Conservation (phyloP, 2,113 vertebrate genomes). For the Ceratotherium simum region DNA sequence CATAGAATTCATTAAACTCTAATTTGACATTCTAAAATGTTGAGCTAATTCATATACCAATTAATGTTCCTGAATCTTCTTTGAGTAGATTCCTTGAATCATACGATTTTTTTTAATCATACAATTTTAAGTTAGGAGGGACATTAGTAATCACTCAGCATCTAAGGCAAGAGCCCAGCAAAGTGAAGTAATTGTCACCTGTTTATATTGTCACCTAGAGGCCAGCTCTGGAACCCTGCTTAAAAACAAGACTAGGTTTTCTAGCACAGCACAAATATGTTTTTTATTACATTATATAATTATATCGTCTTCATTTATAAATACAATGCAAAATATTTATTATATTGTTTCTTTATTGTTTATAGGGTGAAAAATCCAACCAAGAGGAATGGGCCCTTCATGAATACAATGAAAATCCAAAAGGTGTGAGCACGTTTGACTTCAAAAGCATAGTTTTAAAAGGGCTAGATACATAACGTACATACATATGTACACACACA, state of each 20-base stretch:
- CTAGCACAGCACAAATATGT: background rate
- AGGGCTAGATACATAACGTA: background rate
- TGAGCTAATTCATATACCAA: background rate
- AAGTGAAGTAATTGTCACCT: constrained; percentile 31
- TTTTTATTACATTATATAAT: constrained; percentile 61
- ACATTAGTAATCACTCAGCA: background rate
- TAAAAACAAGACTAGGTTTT: constrained; percentile 48
- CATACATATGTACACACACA: background rate
- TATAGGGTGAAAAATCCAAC: constrained; percentile 75
- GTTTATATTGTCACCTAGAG: constrained; percentile 22
- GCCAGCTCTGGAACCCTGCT: background rate
- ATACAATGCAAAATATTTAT: background rate
- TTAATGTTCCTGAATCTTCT: constrained; percentile 44
- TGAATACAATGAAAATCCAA: constrained; percentile 77
- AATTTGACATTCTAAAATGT: constrained; percentile 28
- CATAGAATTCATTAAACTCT: constrained; percentile 25
- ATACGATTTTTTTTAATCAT: background rate
- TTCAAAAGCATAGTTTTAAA: constrained; percentile 30
- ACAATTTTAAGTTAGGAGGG: background rate
- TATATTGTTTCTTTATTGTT: constrained; percentile 66
- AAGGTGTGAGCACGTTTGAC: constrained; percentile 75
- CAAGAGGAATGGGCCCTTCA: constrained; percentile 27
- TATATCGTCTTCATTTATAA: constrained; percentile 59
- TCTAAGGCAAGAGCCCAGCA: background rate
- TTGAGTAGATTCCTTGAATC: constrained; percentile 22